phyloP scores from a whole-genome alignment of 2,888 invertebrate genomes.

The Xanthia togata region DNA sequence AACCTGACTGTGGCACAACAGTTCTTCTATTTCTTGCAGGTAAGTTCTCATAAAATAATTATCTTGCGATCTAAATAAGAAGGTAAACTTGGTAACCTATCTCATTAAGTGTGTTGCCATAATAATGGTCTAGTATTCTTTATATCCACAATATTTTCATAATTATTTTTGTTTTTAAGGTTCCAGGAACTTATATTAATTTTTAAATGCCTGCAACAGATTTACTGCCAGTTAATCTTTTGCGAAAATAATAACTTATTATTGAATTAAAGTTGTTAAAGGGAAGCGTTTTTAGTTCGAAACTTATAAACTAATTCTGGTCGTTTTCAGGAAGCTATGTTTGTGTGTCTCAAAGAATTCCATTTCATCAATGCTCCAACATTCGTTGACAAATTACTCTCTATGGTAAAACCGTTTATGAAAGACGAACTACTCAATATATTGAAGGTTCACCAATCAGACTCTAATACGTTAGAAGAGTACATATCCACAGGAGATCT shows the following conservation, averaged over 20 bases:
- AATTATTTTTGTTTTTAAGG: slow-evolving; percentile 38
- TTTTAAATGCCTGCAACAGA: slow-evolving; percentile 44
- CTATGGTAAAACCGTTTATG: slow-evolving; percentile 93
- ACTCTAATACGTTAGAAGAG: slow-evolving; percentile 84
- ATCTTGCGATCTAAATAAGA: neutral
- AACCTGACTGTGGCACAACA: slow-evolving; percentile 92
- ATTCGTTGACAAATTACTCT: slow-evolving; percentile 92
- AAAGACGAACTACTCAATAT: slow-evolving; percentile 91
- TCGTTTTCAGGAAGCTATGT: slow-evolving; percentile 91
- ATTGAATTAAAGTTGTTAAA: slow-evolving; percentile 10
- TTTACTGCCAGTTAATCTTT: slow-evolving; percentile 28
- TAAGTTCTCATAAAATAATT: slow-evolving; percentile 59
- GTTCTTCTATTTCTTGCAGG: slow-evolving; percentile 92
- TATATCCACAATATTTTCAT: slow-evolving; percentile 32
- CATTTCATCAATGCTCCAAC: slow-evolving; percentile 93
- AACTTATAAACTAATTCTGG: slow-evolving; percentile 8
- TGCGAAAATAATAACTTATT: slow-evolving; percentile 17
- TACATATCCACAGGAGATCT: slow-evolving; percentile 89
- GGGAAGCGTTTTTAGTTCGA: slow-evolving; percentile 17
- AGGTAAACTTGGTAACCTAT: neutral
- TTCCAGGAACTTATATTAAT: slow-evolving; percentile 41
- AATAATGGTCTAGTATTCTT: slow-evolving; percentile 6
- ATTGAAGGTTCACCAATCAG: slow-evolving; percentile 88
- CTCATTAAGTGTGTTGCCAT: slow-evolving; percentile 12
- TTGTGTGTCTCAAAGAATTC: slow-evolving; percentile 90